Evolutionary conservation across 2,797 vertebrate genomes (phyloP).

Genomic region (Paguma larvata): DNA sequence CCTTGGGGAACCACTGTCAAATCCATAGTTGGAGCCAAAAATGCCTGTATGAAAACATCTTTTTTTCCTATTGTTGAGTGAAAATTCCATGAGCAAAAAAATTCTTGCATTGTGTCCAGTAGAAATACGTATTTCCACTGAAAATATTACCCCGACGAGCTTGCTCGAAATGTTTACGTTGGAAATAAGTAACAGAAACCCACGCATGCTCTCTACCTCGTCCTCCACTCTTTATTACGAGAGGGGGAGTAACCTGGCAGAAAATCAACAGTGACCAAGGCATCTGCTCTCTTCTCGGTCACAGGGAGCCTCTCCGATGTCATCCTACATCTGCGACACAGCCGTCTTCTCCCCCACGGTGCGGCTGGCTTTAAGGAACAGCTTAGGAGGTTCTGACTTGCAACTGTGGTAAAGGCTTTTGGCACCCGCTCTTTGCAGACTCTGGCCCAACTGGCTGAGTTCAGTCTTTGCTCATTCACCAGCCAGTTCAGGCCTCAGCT

Average conservation of each 20-base stretch:
- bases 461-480: constrained; percentile 55
- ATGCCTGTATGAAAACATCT: constrained; percentile 76
- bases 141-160: constrained; percentile 77
- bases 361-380: not conserved
- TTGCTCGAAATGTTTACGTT: constrained; percentile 61
- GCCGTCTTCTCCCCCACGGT: not conserved
- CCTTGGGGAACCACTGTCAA: constrained; percentile 82
- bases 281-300: not conserved
- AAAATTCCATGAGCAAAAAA: constrained; percentile 88
- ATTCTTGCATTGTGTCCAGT: constrained; percentile 84
- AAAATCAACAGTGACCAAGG: not conserved
- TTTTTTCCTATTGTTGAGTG: constrained; percentile 80
- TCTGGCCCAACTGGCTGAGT: constrained; percentile 60
- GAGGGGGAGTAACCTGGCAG: not conserved
- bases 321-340: too few relatives aligned
- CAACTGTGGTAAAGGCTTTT: not conserved
- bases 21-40: constrained; percentile 83
- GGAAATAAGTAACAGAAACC: constrained; percentile 75
- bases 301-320: not conserved
- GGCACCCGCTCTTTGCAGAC: not conserved
- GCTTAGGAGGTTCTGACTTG: not conserved
- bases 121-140: constrained; percentile 84
- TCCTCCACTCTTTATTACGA: constrained; percentile 33
- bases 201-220: not conserved
- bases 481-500: constrained; percentile 70